Evolutionary conservation across 2,888 invertebrate species (phyloP).

Genomic region (Odontomyia ornata): DNA sequence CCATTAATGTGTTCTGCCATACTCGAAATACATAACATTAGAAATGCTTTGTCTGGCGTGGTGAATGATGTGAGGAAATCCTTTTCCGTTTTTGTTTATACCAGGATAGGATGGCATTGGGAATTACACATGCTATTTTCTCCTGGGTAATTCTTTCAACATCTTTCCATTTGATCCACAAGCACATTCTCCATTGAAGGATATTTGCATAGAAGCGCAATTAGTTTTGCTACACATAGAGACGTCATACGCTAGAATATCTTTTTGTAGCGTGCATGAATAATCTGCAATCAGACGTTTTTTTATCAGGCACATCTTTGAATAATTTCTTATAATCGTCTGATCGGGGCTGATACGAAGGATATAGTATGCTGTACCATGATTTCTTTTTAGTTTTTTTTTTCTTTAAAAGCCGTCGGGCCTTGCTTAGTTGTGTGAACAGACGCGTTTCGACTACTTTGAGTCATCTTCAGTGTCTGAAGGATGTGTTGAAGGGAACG

Average conservation of each 20-base stretch:
- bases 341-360: too few species aligned
- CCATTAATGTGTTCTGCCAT: slow-evolving; percentile 95
- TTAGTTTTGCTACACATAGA: slow-evolving; percentile 95
- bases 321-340: too few species aligned
- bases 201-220: slow-evolving; percentile 98
- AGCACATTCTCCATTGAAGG: slow-evolving; percentile 93
- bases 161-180: slow-evolving; percentile 87
- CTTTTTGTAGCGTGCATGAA: slow-evolving; percentile 95
- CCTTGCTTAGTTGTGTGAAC: too few species aligned
- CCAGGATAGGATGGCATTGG: slow-evolving; percentile 95
- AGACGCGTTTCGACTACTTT: too few species aligned
- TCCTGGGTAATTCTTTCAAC: slow-evolving; percentile 94
- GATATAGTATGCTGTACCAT: too few species aligned
- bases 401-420: too few species aligned
- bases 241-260: slow-evolving; percentile 92
- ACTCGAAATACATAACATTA: slow-evolving; percentile 95
- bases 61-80: slow-evolving; percentile 95
- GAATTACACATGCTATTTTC: slow-evolving; percentile 92
- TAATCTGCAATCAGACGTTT: slow-evolving; percentile 92
- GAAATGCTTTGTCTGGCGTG: slow-evolving; percentile 91
- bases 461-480: too few species aligned
- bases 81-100: slow-evolving; percentile 83
- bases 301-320: too few species aligned
- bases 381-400: too few species aligned
- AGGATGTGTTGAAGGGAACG: too few species aligned